Percentiles rank a stretch among this genome's conserved stretches.
phyloP scores from a whole-genome alignment of 2,113 vertebrate genomes.

The Cyphomyrus discorhynchus region DNA sequence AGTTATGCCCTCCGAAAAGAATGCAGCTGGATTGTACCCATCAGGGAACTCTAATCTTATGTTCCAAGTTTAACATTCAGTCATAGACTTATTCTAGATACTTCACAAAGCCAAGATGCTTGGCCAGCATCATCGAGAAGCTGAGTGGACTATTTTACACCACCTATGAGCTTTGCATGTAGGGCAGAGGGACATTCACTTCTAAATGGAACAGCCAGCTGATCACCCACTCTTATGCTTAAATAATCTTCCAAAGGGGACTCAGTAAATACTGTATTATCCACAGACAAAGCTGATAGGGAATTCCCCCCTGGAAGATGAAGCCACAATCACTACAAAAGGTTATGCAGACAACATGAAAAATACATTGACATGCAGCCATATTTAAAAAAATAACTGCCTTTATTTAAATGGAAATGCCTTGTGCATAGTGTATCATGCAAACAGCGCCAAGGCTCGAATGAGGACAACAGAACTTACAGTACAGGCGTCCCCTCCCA shows the following conservation, averaged over 20 bases:
- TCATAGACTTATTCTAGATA: not conserved
- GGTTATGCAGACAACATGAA: not conserved
- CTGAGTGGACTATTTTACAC: not conserved
- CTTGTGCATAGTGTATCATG: not conserved
- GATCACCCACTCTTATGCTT: not conserved
- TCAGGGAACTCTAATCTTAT: not conserved
- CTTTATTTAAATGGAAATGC: not conserved
- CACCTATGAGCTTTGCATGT: not conserved
- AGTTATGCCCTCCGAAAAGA: not conserved
- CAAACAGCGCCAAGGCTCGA: not conserved
- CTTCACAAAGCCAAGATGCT: not conserved
- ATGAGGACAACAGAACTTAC: not conserved
- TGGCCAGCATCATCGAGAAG: not conserved
- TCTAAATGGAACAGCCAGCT: not conserved
- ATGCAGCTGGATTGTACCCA: not conserved
- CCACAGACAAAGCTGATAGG: not conserved
- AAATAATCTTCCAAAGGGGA: not conserved
- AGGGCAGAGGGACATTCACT: not conserved
- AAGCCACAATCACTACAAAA: not conserved
- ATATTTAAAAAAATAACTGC: not conserved
- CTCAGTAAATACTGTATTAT: not conserved
- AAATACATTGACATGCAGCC: not conserved
- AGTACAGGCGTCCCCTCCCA: not conserved
- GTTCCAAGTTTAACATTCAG: not conserved
- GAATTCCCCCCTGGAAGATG: not conserved